A percentile compares a stretch with the other conserved stretches of the same genome.
phyloP scores from a whole-genome alignment of 2,888 invertebrate species.

The Leptura quadrifasciata region DNA sequence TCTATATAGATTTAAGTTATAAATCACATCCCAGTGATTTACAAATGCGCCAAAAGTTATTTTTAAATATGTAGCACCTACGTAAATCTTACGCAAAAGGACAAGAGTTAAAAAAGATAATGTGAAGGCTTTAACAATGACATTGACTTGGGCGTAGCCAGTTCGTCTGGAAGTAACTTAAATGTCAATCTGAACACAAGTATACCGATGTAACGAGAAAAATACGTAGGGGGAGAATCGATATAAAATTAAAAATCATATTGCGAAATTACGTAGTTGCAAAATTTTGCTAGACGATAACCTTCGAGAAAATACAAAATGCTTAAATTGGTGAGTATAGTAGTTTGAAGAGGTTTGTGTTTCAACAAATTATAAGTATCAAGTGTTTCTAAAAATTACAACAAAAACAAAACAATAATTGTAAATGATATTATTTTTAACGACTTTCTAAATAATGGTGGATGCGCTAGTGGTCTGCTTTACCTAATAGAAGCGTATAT shows the following conservation, averaged over 20 bases:
- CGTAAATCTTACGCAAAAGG: not conserved
- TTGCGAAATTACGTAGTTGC: not conserved
- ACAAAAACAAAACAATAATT: too few relatives aligned
- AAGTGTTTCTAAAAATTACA: too few relatives aligned
- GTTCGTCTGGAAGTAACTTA: not conserved
- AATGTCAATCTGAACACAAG: not conserved
- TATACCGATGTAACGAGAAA: not conserved
- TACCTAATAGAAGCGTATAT: too few relatives aligned
- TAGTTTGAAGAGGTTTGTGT: not conserved
- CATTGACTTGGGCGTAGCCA: constrained; percentile 7
- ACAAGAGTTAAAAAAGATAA: not conserved
- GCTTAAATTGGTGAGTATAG: not conserved
- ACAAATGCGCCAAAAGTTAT: not conserved
- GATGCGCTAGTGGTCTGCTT: too few relatives aligned
- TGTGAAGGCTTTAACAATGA: constrained; percentile 1
- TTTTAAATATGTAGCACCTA: not conserved
- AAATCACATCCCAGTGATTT: not conserved
- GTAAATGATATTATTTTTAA: too few relatives aligned
- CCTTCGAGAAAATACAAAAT: not conserved
- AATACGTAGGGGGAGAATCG: constrained; percentile 1
- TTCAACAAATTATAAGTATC: too few relatives aligned
- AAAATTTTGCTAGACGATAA: not conserved
- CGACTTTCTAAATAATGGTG: too few relatives aligned
- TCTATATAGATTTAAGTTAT: too few relatives aligned
- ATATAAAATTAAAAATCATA: not conserved